Evolutionary conservation across 2,797 vertebrate genomes (phyloP), one percentile per base, ranked within the genome.

Genomic region (Fistularia tabacaria): DNA sequence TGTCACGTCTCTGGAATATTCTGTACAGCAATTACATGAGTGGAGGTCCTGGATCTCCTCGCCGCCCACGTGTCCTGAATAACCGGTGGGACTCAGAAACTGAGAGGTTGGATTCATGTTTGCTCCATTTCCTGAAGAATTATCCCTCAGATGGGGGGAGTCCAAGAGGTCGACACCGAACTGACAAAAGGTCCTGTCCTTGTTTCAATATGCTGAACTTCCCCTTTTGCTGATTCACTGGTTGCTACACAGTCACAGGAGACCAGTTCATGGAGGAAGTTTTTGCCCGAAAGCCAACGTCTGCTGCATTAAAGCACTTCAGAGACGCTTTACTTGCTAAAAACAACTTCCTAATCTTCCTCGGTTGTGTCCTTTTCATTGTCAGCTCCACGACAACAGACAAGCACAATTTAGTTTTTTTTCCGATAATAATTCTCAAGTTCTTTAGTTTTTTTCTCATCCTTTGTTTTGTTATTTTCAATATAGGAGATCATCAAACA

Each of bases 21-120:
- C 85, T 89, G 83, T 88, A 90, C 86, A 89, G 45, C 70, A 76
- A 82, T 82, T 87, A 85, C 81, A 87, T 65, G 46, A 53, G 53
- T 13, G 51, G 49, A 69, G 50, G 51, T 71, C 69, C 49, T 36
- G 46, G 57, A 47, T 63, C 51, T 46, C 40, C 14, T 59, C 5
- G 14, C 14, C 15, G 11, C 56, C 36, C 12, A 1, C 6, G 7
- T 3, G 10, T 65, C 47, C 66, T 45, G 10, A 1, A 1, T 36
- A 53, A 49, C 50, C 10, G 36, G n/a, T 49, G 25, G 45, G 36
- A 40, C 46, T 48, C 47, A 36, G 55, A 40, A 14, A 60, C 51
- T 54, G 36, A 43, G 42, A 48, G 15, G 54, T 60, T 69, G 61
- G 36, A 66, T 46, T 57, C 8, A 25, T 5, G 10, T 65, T 46